phyloP scores from a whole-genome alignment of 2,113 vertebrate genomes.

The Brachirus orientalis region DNA sequence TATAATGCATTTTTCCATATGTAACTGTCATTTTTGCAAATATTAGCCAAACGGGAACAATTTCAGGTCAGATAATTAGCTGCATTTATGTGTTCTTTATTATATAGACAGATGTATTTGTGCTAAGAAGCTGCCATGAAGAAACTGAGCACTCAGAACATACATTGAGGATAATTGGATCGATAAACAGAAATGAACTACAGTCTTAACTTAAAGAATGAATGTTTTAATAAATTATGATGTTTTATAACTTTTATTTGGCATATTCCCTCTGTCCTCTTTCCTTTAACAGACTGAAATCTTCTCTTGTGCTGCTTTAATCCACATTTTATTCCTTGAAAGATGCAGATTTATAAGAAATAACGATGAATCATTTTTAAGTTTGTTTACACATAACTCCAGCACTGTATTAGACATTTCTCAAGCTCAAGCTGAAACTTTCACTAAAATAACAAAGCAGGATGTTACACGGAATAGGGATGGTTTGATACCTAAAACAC shows the following conservation, averaged over 20 bases:
- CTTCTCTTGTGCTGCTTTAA: not conserved
- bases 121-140: constrained; percentile 47
- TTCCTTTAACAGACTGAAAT: not conserved
- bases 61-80: constrained; percentile 1
- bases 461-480: no score
- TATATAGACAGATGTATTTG: constrained; percentile 12
- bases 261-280: not conserved
- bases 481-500: constrained; percentile 4
- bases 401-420: constrained; percentile 20
- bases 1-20: not conserved
- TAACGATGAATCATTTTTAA: not conserved
- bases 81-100: constrained; percentile 13
- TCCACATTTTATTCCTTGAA: not conserved
- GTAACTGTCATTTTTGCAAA: not conserved
- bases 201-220: not conserved
- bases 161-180: constrained; percentile 24
- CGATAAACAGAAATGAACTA: not conserved
- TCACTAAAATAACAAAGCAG: no score
- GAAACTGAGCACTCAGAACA: constrained; percentile 5
- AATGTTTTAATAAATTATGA: constrained; percentile 23
- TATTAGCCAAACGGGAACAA: not conserved
- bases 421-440: not conserved
- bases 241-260: constrained; percentile 3
- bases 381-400: not conserved
- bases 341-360: not conserved